Evolutionary conservation across 2,797 vertebrate species (phyloP).

Genomic region (Fistularia commersonii): DNA sequence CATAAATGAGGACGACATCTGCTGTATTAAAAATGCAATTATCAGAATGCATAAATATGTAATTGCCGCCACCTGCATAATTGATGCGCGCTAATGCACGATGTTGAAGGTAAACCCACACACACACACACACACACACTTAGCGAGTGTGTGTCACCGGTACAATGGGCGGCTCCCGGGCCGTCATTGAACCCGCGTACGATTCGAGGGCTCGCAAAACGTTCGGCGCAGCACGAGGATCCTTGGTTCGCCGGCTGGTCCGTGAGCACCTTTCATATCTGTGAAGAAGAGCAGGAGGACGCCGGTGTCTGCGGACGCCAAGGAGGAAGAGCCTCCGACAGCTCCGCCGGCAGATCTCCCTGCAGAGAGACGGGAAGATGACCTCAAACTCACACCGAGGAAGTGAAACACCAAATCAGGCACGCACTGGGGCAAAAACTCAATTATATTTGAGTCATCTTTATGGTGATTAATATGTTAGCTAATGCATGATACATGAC

Average conservation of each 20-base stretch:
- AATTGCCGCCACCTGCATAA: conserved; percentile 76
- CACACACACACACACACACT: conserved; percentile 71
- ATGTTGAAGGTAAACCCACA: conserved; percentile 65
- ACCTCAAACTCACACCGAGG: conserved; percentile 56
- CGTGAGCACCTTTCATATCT: conserved; percentile 51
- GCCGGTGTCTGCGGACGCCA: conserved; percentile 23
- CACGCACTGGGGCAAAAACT: conserved; percentile 34
- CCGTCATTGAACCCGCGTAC: conserved; percentile 61
- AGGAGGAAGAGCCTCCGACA: conserved; percentile 40
- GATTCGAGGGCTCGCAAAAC: conserved; percentile 52
- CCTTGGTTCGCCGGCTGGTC: conserved; percentile 58
- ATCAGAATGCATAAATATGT: conserved; percentile 78
- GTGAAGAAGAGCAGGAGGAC: conserved; percentile 27
- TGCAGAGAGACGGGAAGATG: conserved; percentile 35
- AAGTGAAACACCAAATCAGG: conserved; percentile 48
- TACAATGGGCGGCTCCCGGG: conserved; percentile 68
- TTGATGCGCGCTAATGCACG: conserved; percentile 71
- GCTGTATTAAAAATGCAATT: conserved; percentile 78
- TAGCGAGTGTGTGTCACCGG: conserved; percentile 55
- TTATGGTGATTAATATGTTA: conserved; percentile 66
- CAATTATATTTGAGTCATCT: conserved; percentile 60
- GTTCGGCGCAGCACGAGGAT: conserved; percentile 64
- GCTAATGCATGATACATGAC: conserved; percentile 63
- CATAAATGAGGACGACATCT: conserved; percentile 72
- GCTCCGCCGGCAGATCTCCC: conserved; percentile 12